These are phyloP conservation scores for Rhamphomyia laevipes DNA, from an alignment of 2,888 invertebrate genomes.

Conservation along the genomic window DNA sequence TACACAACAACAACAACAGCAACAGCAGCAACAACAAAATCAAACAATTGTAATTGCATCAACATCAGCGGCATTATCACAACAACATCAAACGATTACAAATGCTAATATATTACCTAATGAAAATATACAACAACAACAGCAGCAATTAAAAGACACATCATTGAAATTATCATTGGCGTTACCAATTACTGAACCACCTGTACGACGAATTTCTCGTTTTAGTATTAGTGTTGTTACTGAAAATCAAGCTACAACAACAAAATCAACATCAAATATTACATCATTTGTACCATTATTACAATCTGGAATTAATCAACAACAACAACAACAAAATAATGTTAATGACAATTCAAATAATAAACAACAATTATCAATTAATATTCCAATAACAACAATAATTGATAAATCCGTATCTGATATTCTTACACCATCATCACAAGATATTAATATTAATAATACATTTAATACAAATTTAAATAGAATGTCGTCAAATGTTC, in stretches of 20 bases:
- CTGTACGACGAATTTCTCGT: constrained; percentile 11
- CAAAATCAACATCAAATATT: constrained; percentile 5
- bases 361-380: background rate
- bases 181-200: background rate
- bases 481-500: too few species aligned
- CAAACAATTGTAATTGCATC: background rate
- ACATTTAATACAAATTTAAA: too few species aligned
- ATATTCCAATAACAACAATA: background rate
- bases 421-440: background rate
- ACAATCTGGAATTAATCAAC: constrained; percentile 16
- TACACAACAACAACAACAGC: too few species aligned
- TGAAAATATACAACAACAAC: too few species aligned
- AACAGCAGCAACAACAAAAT: background rate
- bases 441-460: too few species aligned
- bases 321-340: constrained; percentile 4
- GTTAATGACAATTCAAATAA: too few species aligned
- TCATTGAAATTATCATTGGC: background rate
- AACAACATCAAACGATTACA: background rate
- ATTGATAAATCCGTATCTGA: background rate
- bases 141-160: too few species aligned
- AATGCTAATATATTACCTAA: too few species aligned
- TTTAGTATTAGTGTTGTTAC: constrained; percentile 14
- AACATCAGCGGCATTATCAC: too few species aligned
- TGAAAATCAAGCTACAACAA: constrained; percentile 13
- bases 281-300: constrained; percentile 1